phyloP scores from a whole-genome alignment of 2,113 vertebrate genomes.

The Crocuta crocuta region DNA sequence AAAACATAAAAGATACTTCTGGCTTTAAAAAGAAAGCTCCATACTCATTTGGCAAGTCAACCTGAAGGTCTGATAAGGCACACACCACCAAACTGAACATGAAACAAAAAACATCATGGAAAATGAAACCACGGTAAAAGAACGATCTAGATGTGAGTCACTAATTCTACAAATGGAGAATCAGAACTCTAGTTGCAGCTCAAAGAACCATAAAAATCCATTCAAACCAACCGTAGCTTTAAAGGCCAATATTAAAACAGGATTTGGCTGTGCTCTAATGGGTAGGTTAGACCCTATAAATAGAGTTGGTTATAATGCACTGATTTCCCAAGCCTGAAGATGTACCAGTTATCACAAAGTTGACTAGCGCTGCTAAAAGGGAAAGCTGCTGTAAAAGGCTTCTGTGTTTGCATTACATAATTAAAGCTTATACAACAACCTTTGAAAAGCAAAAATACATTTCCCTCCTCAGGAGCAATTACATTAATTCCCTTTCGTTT shows the following conservation, averaged over 20 bases:
- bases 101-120: not conserved
- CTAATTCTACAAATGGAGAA: not conserved
- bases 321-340: not conserved
- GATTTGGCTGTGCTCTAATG: not conserved
- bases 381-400: not conserved
- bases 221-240: not conserved
- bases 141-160: not conserved
- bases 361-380: not conserved
- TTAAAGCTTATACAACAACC: conserved; percentile 46
- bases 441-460: conserved; percentile 49
- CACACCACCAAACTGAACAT: not conserved
- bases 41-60: not conserved
- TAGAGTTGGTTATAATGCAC: not conserved
- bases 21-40: not conserved
- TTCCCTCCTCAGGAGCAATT: conserved; percentile 42
- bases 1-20: not conserved
- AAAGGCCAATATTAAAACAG: not conserved
- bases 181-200: not conserved
- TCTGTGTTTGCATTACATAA: conserved; percentile 44
- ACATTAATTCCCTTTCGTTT: conserved; percentile 46
- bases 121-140: not conserved
- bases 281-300: not conserved
- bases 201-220: not conserved
- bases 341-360: not conserved
- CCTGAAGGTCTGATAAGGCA: not conserved